These are phyloP conservation scores for Sebastes minor DNA, from an alignment of 2,797 vertebrate genomes.

Conservation along the genomic window DNA sequence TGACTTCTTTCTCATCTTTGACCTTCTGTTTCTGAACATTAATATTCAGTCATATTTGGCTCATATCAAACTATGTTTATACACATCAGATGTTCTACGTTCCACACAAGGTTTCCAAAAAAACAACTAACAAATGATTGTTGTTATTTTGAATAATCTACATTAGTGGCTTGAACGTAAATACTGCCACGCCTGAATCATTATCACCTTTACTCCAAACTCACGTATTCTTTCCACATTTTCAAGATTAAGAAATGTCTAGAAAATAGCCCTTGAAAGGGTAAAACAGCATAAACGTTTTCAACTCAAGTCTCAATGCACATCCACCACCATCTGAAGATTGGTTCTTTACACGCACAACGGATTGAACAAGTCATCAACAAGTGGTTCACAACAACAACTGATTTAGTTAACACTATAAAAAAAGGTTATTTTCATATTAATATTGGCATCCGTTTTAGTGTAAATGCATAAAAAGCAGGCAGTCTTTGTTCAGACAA, in stretches of 20 bases:
- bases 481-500: constrained; percentile 32
- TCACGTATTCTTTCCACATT: constrained; percentile 22
- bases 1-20: not conserved
- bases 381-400: constrained; percentile 40
- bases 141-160: constrained; percentile 25
- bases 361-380: constrained; percentile 18
- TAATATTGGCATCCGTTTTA: constrained; percentile 50
- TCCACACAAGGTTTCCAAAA: not conserved
- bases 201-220: not conserved
- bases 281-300: constrained; percentile 39
- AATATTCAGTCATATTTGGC: constrained; percentile 4
- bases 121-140: not conserved
- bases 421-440: constrained; percentile 42
- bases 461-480: constrained; percentile 51
- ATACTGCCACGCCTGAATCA: constrained; percentile 1
- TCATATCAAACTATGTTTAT: not conserved
- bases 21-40: not conserved
- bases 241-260: constrained; percentile 36
- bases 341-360: constrained; percentile 22
- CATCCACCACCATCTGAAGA: constrained; percentile 4
- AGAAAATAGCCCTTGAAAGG: constrained; percentile 71
- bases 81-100: not conserved
- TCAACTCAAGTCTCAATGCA: constrained; percentile 31
- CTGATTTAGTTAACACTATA: constrained; percentile 36
- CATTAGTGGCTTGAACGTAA: constrained; percentile 36